phyloP scores from a whole-genome alignment of 2,113 vertebrate genomes.

The Hemiprocne comata region DNA sequence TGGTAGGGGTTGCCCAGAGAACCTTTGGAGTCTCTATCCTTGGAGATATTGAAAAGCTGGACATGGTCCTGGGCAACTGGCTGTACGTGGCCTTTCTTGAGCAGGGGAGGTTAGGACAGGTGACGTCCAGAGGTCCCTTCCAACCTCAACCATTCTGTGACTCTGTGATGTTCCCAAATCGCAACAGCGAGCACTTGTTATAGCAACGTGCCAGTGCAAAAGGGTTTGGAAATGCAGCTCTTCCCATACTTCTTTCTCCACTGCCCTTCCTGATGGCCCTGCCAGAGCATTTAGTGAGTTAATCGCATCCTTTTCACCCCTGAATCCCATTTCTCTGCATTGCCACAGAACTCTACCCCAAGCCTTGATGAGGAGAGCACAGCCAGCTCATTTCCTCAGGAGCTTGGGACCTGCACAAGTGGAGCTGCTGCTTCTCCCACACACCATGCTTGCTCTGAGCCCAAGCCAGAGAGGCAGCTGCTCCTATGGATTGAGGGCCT shows the following conservation, averaged over 20 bases:
- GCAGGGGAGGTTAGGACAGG: background rate
- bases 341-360: background rate
- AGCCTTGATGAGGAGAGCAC: background rate
- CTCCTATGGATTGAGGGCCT: background rate
- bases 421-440: background rate
- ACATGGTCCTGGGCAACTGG: background rate
- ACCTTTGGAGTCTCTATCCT: background rate
- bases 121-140: background rate
- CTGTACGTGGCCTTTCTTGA: background rate
- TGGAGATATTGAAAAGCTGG: background rate
- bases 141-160: background rate
- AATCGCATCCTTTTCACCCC: background rate
- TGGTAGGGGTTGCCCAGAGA: background rate
- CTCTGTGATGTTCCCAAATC: background rate
- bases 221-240: background rate
- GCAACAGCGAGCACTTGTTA: background rate
- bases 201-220: rapidly evolving
- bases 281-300: background rate
- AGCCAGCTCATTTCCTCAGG: background rate
- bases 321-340: background rate
- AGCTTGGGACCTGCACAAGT: rapidly evolving
- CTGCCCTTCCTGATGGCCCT: background rate
- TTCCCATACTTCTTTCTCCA: background rate
- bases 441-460: background rate
- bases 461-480: background rate